Conservation (phyloP, 1,140 invertebrate species). For the Palaemon carinicauda region DNA sequence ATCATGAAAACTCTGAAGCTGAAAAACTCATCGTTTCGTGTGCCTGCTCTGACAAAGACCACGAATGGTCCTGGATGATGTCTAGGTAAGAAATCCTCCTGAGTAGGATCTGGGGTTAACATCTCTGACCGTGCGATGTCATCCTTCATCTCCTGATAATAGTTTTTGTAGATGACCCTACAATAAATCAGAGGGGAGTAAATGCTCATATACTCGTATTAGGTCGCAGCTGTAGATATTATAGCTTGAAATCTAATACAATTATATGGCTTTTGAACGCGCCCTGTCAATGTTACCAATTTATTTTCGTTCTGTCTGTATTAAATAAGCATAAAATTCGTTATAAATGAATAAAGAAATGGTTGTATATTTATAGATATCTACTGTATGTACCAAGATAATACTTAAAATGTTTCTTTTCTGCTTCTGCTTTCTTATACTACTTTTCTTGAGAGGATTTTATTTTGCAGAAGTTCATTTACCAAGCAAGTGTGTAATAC, state of each 20-base stretch:
- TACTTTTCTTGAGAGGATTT: neutral
- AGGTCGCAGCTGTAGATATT: neutral
- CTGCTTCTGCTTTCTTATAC: neutral
- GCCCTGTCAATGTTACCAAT: neutral
- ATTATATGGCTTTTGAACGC: too few species aligned
- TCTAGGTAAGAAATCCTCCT: slow-evolving; percentile 6
- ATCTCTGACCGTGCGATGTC: slow-evolving; percentile 29
- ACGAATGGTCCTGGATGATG: slow-evolving; percentile 35
- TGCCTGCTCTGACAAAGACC: slow-evolving; percentile 38
- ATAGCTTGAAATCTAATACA: neutral
- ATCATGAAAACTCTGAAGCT: slow-evolving; percentile 49
- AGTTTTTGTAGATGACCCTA: slow-evolving; percentile 18
- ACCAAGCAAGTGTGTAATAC: too few species aligned
- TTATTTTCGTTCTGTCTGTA: neutral
- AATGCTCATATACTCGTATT: neutral
- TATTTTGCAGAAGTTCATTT: neutral
- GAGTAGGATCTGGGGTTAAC: slow-evolving; percentile 14
- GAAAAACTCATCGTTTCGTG: slow-evolving; percentile 31
- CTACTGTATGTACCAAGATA: neutral
- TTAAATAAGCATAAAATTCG: neutral
- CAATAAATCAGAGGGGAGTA: neutral
- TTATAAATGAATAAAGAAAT: too few species aligned
- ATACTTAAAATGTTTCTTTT: neutral
- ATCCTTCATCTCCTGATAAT: neutral
- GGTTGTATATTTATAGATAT: too few species aligned